Base-by-base conservation (phyloP, 2,888 invertebrate genomes). In the Epinotia demarniana region DNA sequence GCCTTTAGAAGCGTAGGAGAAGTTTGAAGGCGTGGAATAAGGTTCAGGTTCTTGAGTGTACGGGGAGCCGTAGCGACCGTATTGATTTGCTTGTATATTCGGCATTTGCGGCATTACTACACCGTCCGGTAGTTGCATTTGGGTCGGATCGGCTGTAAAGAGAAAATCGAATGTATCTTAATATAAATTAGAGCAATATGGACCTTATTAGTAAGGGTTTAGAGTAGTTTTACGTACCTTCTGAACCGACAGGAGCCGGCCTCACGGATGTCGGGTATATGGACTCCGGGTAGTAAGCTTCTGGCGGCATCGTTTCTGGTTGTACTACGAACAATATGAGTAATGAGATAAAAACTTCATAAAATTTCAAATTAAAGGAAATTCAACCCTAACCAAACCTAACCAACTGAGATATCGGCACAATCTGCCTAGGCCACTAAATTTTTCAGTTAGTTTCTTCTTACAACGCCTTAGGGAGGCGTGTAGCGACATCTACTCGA, bases 211-310 rank as follows among this genome's bases (percentile, higher is more conserved):
- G 53, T 53, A 53, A 53, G n/a, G 2, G 53, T 4, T 5, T 57
- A 57, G 18, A 13, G 16, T 76, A 53, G 55, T 39, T 66, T 79
- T 33, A 77, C 75, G 80, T 87, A 94, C 93, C 95, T 93, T 97
- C 97, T 0, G 97, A 97, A 4, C 97, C 97, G 4, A 97, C 93
- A 0, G 97, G 97, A 57, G 96, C 94, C 0, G 97, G 97, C 62
- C 97, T 91, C 3, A 96, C 93, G 1, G 95, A 95, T 0, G 96
- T 96, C 0, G 96, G 95, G 80, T 95, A 95, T 64, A 94, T 91
- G 33, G 92, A 89, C 72, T 94, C 93, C 6, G 93, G 92, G 76
- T 92, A 93, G 78, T 91, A 91, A 0, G 86, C 77, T 49, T 93
- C 92, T 6, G 87, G 75, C 2, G 90, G 84, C 73, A 89, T 76